Percentiles rank a stretch among this genome's conserved stretches.
phyloP scores from a whole-genome alignment of 2,113 vertebrate genomes.

The Irena cyanogastra region DNA sequence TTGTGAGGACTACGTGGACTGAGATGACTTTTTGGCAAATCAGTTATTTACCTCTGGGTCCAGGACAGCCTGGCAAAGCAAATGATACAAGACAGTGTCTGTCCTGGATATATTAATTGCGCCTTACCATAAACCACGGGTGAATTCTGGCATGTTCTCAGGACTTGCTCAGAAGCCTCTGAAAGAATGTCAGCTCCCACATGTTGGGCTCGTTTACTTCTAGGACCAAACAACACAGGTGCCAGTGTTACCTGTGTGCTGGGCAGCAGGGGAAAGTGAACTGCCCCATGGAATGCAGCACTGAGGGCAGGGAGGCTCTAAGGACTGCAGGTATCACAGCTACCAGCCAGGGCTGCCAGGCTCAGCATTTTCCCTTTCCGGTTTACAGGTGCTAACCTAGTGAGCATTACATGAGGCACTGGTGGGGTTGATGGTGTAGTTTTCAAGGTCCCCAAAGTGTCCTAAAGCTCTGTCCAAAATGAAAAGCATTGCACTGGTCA shows the following conservation, averaged over 20 bases:
- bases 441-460: neutral
- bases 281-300: neutral
- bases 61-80: neutral
- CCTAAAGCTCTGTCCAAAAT: neutral
- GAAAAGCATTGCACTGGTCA: neutral
- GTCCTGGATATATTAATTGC: neutral
- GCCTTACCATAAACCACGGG: neutral
- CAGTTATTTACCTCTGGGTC: neutral
- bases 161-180: neutral
- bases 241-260: neutral
- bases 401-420: neutral
- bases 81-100: neutral
- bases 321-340: accelerated
- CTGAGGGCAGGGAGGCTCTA: neutral
- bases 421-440: neutral
- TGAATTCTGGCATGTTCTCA: neutral
- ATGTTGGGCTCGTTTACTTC: neutral
- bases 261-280: neutral
- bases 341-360: neutral
- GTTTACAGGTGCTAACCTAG: neutral
- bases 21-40: neutral
- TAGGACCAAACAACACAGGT: neutral
- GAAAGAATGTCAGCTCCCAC: neutral
- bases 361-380: neutral
- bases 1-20: neutral